phyloP scores from a whole-genome alignment of 2,888 invertebrate genomes.

The Invenusta paracnida region DNA sequence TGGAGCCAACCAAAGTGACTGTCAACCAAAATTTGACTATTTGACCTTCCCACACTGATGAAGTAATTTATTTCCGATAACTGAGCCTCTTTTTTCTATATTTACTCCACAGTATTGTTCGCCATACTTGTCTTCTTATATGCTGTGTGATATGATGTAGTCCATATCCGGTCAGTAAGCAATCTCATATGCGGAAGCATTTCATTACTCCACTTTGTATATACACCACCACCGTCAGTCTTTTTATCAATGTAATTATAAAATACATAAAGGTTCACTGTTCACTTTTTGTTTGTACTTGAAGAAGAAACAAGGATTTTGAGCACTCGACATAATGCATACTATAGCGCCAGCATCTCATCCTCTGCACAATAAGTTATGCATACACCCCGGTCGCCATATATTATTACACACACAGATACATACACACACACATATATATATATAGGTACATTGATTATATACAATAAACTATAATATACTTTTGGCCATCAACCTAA shows the following conservation, averaged over 20 bases:
- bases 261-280: too few species aligned
- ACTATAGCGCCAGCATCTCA: background rate
- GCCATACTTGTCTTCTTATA: background rate
- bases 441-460: too few species aligned
- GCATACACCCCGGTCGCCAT: too few species aligned
- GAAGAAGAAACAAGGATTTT: background rate
- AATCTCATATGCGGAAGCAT: background rate
- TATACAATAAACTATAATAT: too few species aligned
- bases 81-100: background rate
- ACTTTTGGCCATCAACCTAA: background rate
- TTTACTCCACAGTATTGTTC: background rate
- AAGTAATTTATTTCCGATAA: background rate
- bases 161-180: background rate
- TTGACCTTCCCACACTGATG: slow-evolving; percentile 8
- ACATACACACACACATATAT: too few species aligned
- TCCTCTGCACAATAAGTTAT: too few species aligned
- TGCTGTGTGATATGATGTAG: background rate
- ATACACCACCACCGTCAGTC: background rate
- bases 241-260: too few species aligned
- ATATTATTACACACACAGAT: too few species aligned
- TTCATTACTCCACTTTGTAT: background rate
- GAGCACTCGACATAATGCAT: background rate
- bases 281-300: slow-evolving; percentile 17
- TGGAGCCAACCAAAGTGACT: too few species aligned
- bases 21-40: background rate